Base-by-base conservation (phyloP, 2,113 vertebrate species). In the Phylloscopus trochiloides region DNA sequence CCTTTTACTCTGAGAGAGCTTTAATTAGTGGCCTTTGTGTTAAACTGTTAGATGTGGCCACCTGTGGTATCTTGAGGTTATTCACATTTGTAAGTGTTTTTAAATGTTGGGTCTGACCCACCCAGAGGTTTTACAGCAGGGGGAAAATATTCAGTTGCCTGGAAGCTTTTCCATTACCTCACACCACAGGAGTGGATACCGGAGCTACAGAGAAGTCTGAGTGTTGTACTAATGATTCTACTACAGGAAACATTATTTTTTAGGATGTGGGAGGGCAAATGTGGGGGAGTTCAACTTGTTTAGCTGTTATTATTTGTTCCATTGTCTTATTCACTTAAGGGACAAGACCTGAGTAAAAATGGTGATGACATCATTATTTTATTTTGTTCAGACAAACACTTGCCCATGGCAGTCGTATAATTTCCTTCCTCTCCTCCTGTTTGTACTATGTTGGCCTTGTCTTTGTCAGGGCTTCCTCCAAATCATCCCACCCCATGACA, bases 371-470 rank as follows among this genome's bases (percentile, higher is more conserved):
- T 11, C 2, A 87, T 63, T 86, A 14, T 76, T 91, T 81, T 72
- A 48, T 92, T 94, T 96, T 82, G 61, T 96, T 98, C 92, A 86
- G 84, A 95, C 43, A 94, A 96, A 91, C 42, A 71, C 10, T 96
- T 88, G 71, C 76, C 52, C 55, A 20, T 38, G 45, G 79, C 25
- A 19, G 32, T 78, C 43, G 77, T 57, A 65, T 71, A 59, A 96
- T 79, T 96, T 95, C 82, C 90, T 86, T 82, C 83, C 31, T 31
- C 29, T 82, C 65, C 47, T 96, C 81, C 77, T 81, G 40, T 90
- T 94, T 90, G 59, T 67, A 79, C 72, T 71, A 71, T 55, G 62
- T 72, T 14, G 25, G 80, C 66, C 66, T 66, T 2, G 0, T 62
- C 43, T 96, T 95, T 95, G 42, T 58, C 88, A 95, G 77, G 78